These are phyloP conservation scores for Luperina testacea DNA, from an alignment of 2,888 invertebrate species.

Conservation along the genomic window DNA sequence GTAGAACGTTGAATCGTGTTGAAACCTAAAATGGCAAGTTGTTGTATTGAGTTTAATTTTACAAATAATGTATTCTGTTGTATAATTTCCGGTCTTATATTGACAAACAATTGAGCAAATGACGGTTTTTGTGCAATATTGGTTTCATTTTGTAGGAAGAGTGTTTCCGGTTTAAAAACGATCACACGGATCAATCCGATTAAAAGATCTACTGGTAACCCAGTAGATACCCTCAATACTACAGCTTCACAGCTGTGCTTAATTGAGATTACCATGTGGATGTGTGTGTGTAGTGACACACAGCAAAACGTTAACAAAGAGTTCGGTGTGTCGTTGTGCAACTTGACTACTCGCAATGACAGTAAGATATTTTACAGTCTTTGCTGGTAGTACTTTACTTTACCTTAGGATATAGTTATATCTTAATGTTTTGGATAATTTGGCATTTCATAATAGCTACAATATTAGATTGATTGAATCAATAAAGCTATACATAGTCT, in stretches of 20 bases:
- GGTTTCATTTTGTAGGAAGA: neutral
- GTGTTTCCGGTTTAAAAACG: slow-evolving; percentile 12
- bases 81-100: slow-evolving; percentile 17
- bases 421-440: neutral
- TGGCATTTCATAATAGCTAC: neutral
- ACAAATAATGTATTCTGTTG: neutral
- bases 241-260: slow-evolving; percentile 13
- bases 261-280: neutral
- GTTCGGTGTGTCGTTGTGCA: neutral
- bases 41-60: neutral
- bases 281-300: neutral
- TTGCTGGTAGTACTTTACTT: too few species aligned
- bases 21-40: slow-evolving; percentile 9
- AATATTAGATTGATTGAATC: neutral
- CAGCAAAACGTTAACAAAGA: neutral
- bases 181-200: neutral
- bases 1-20: neutral
- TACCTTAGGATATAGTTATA: neutral
- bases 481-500: neutral
- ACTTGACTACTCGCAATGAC: neutral
- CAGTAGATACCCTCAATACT: too few species aligned
- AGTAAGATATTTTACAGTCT: neutral
- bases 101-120: neutral
- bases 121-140: neutral
- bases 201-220: neutral